Evolutionary conservation across 1,140 invertebrate species (phyloP), one percentile per base, ranked within the genome.

Genomic region (Lordiphosa stackelbergi): DNA sequence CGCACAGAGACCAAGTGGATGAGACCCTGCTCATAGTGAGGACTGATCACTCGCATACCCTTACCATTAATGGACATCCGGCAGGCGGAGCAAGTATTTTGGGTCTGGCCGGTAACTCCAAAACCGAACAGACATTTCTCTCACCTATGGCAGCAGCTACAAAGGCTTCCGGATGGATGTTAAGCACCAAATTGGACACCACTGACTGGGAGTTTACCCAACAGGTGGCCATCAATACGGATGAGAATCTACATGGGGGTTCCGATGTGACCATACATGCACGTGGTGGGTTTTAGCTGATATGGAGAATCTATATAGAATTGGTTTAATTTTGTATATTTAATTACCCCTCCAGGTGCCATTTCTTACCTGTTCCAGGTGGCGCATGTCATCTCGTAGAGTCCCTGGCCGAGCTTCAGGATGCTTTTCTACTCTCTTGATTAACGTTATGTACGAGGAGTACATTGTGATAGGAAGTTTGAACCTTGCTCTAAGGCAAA

Each of bases 11-110:
- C 16, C 74, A 90, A 47, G 56, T 88, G 3, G 78, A 90, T 0
- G 93, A 97, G 45, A 97, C 96, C 0, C 88, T 98, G 3, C 90
- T 97, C 0, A 91, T 97, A n/a, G 95, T 98, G 3, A 97, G 96
- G 0, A n/a, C n/a, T n/a, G n/a, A n/a, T n/a, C n/a, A n/a, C n/a
- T n/a, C n/a, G n/a, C n/a, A n/a, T n/a, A n/a, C n/a, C n/a, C n/a
- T n/a, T n/a, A n/a, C n/a, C n/a, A 86, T 88, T 4, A 88, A 87
- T 41, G 86, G 86, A 2, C 85, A 85, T 58, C 58, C 87, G 1
- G n/a, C n/a, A n/a, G n/a, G n/a, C n/a, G n/a, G n/a, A n/a, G n/a
- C n/a, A n/a, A n/a, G n/a, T n/a, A n/a, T n/a, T n/a, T n/a, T n/a
- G n/a, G n/a, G n/a, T n/a, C n/a, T n/a, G n/a, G n/a, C n/a, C n/a